Percentiles rank a stretch among this genome's conserved stretches.
phyloP scores from a whole-genome alignment of 2,797 vertebrate species.

The Poeciliopsis paucimaculata region DNA sequence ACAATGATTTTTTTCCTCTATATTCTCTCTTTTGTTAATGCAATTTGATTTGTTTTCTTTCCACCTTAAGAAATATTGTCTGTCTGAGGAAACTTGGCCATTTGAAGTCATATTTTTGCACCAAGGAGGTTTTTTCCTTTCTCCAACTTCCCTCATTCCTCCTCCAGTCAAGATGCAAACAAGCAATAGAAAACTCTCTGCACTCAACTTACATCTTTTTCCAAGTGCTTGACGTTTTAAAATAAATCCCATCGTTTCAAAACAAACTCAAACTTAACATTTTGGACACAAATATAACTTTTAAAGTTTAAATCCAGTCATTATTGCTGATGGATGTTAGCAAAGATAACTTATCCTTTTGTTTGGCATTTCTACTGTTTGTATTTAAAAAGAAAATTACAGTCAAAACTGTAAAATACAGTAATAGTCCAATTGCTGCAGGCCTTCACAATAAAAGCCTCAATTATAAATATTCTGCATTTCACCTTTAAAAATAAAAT shows the following conservation, averaged over 20 bases:
- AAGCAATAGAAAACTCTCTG: background rate
- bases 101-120: background rate
- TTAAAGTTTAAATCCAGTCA: background rate
- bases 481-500: background rate
- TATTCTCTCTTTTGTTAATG: no score
- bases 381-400: background rate
- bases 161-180: background rate
- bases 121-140: background rate
- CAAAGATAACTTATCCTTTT: background rate
- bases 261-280: background rate
- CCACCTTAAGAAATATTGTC: background rate
- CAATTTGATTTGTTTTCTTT: background rate
- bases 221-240: background rate
- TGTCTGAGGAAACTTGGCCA: background rate
- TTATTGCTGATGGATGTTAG: background rate
- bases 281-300: background rate
- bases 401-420: background rate
- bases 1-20: background rate
- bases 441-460: background rate
- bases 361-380: background rate
- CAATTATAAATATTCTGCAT: background rate
- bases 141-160: background rate
- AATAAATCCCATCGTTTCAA: background rate
- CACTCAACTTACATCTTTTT: background rate
- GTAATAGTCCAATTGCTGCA: background rate